phyloP scores from a whole-genome alignment of 2,888 invertebrate species.

The Tenthredo livida region DNA sequence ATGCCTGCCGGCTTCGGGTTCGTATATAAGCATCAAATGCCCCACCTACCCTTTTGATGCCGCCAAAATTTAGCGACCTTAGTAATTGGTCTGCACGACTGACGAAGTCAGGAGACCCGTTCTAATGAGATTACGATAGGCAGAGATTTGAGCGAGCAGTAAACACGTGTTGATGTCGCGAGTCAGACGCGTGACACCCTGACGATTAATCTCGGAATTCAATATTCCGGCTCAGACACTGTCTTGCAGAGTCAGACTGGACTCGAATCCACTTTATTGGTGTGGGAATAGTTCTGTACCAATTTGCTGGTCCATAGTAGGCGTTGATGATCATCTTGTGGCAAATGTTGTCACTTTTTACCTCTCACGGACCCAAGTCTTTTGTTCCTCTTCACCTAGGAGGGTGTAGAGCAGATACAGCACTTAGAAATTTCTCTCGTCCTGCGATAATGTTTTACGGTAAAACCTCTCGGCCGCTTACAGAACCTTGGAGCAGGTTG shows the following conservation, averaged over 20 bases:
- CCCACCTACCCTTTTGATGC: not conserved
- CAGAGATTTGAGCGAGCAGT: constrained; percentile 20
- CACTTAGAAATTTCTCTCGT: constrained; percentile 4
- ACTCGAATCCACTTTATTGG: not conserved
- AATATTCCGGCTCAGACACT: not conserved
- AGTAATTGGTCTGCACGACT: constrained; percentile 33
- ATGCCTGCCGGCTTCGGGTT: not conserved
- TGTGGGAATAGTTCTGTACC: not conserved
- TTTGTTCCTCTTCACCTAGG: not conserved
- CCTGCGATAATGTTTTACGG: not conserved
- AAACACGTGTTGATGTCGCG: constrained; percentile 42
- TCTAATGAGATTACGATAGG: constrained; percentile 40
- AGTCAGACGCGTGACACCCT: constrained; percentile 17
- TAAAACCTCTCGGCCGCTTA: not conserved
- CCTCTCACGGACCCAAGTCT: not conserved
- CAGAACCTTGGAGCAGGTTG: not conserved
- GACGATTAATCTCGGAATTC: constrained; percentile 37
- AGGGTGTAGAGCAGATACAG: not conserved
- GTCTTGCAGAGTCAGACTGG: not conserved
- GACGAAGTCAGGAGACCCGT: constrained; percentile 44
- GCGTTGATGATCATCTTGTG: too few species aligned
- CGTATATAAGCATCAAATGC: not conserved
- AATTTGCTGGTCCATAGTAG: not conserved
- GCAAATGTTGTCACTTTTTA: not conserved
- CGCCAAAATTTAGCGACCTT: constrained; percentile 25